These are phyloP conservation scores for Acleris cristana DNA, from an alignment of 2,888 invertebrate genomes.

Conservation along the genomic window DNA sequence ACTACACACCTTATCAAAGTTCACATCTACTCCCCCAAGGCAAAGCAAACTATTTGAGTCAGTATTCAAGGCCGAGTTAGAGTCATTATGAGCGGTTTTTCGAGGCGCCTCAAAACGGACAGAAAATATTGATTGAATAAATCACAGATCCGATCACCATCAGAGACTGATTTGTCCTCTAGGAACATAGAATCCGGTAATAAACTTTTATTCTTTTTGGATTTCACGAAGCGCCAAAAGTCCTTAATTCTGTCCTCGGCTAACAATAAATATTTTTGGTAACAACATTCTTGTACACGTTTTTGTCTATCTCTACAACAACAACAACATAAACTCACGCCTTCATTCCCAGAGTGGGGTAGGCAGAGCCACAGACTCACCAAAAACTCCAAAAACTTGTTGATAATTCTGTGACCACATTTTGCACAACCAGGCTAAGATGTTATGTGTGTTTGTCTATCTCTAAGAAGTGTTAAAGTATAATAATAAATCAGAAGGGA, in stretches of 20 bases:
- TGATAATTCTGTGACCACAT: too few relatives aligned
- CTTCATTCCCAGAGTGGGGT: too few relatives aligned
- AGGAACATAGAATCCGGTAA: slow-evolving; percentile 3
- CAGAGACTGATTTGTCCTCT: not conserved
- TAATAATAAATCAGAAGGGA: slow-evolving; percentile 8
- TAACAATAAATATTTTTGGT: slow-evolving; percentile 4
- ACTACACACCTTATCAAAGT: not conserved
- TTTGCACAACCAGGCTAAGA: too few relatives aligned
- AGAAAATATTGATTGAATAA: slow-evolving; percentile 27
- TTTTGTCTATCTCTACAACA: too few relatives aligned
- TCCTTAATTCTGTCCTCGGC: slow-evolving; percentile 20
- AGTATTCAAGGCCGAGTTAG: not conserved
- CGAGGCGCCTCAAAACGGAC: not conserved
- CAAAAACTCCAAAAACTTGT: too few relatives aligned
- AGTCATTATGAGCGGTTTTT: too few relatives aligned
- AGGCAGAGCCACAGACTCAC: too few relatives aligned
- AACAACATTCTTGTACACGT: slow-evolving; percentile 19
- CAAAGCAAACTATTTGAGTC: not conserved
- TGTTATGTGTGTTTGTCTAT: too few relatives aligned
- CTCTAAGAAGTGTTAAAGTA: slow-evolving; percentile 22
- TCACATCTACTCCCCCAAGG: not conserved
- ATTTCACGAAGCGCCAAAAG: slow-evolving; percentile 28
- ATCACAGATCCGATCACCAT: slow-evolving; percentile 21
- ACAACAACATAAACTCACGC: too few relatives aligned
- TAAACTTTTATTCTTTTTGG: not conserved